These are phyloP conservation scores for Forficula auricularia DNA, from an alignment of 1,140 invertebrate genomes.

Conservation along the genomic window DNA sequence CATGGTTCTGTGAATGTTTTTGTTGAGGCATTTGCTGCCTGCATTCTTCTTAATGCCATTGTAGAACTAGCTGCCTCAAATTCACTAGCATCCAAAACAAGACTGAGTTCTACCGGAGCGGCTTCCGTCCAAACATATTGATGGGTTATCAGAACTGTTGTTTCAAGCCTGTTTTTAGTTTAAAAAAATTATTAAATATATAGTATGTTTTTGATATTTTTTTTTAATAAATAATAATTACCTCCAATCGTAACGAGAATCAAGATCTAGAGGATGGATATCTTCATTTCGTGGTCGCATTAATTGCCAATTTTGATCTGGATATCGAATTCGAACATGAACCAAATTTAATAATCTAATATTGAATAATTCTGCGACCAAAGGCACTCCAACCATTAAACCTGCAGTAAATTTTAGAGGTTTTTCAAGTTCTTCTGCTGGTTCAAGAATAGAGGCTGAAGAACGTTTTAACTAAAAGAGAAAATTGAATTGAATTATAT, in stretches of 20 bases:
- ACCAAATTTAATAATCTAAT: constrained; percentile 27
- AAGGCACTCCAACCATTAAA: constrained; percentile 62
- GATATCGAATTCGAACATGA: too few relatives aligned
- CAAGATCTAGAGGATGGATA: too few relatives aligned
- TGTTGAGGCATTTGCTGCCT: constrained; percentile 33
- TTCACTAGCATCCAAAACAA: constrained; percentile 63
- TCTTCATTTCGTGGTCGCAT: too few relatives aligned
- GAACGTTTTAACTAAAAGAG: constrained; percentile 48
- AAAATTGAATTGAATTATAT: constrained; percentile 3
- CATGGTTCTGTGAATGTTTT: constrained; percentile 37
- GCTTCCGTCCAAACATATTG: constrained; percentile 61
- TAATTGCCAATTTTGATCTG: too few relatives aligned
- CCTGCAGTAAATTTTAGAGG: constrained; percentile 87
- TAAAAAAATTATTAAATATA: too few relatives aligned
- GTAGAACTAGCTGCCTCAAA: constrained; percentile 21
- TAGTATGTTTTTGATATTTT: too few relatives aligned
- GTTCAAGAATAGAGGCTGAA: constrained; percentile 66
- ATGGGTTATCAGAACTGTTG: too few relatives aligned
- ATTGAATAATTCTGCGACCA: constrained; percentile 73
- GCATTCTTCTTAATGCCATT: constrained; percentile 21
- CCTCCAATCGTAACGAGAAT: too few relatives aligned
- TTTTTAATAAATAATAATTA: too few relatives aligned
- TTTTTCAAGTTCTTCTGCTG: constrained; percentile 59
- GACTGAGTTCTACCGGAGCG: constrained; percentile 68
- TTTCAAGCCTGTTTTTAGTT: too few relatives aligned